Evolutionary conservation across 2,113 vertebrate species (phyloP), one percentile per base, ranked within the genome.

Genomic region (Kryptolebias marmoratus): DNA sequence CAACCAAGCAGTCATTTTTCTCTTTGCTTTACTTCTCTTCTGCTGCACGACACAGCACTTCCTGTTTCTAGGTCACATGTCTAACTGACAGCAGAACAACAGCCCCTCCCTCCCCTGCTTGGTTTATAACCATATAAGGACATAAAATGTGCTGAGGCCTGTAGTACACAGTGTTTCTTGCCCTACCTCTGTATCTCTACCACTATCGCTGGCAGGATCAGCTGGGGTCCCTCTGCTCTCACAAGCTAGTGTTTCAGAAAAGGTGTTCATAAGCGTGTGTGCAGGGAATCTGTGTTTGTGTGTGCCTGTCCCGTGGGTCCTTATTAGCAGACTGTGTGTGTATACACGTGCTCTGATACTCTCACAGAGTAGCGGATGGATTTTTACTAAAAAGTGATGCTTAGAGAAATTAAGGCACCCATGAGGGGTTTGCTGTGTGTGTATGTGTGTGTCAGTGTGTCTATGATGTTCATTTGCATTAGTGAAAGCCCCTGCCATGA

Each of bases 71-170:
- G 86, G 87, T 87, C 89, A 83, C 85, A 84, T 68, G 71, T 64
- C 77, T 78, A 87, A 87, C 84, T 45, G 87, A 82, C 81, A 90
- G 74, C 10, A 31, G 84, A 65, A 32, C 52, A 32, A 65, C 30
- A 12, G 54, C 68, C 73, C 53, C 82, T 75, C 83, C 75, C 83
- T 71, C 71, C 48, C 81, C 75, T 3, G 63, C 1, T 11, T 79
- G 64, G 42, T 73, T 1, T 12, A 76, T 89, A 69, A 74, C 95
- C 94, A 94, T 94, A 94, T 93, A 95, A 90, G 94, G 94, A 80
- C 86, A 94, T 77, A 50, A 92, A 60, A 85, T 16, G 60, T 4
- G 81, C 88, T 65, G 53, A 2, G 73, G 64, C 82, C 47, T 65
- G 30, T 11, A 42, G 70, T 63, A 49, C 58, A 67, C 39, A 56